phyloP scores from a whole-genome alignment of 64 coral and sea anemone genomes.

The Montipora sp. region DNA sequence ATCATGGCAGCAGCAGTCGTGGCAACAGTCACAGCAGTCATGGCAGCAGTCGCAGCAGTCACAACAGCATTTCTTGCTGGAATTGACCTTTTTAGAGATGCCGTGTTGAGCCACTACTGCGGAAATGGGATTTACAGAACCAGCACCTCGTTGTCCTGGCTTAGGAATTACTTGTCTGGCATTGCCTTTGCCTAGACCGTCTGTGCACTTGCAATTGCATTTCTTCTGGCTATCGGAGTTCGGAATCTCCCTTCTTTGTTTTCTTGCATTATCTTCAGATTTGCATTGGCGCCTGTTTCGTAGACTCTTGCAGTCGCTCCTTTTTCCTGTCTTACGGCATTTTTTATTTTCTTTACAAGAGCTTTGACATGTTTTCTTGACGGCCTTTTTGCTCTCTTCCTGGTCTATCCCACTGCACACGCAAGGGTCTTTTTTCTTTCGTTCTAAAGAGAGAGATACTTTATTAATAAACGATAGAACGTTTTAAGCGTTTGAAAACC shows the following conservation, averaged over 20 bases:
- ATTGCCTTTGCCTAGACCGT: background rate
- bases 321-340: constrained; percentile 9
- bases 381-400: constrained; percentile 16
- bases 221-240: constrained; percentile 9
- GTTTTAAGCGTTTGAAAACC: background rate
- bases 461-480: background rate
- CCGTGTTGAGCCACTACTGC: constrained; percentile 34
- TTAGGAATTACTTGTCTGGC: constrained; percentile 55
- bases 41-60: constrained; percentile 20
- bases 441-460: constrained; percentile 12
- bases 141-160: background rate
- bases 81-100: constrained; percentile 23
- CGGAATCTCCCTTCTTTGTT: background rate
- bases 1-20: constrained; percentile 47
- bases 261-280: constrained; percentile 17
- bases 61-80: constrained; percentile 45
- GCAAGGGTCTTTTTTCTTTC: constrained; percentile 30
- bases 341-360: constrained; percentile 1
- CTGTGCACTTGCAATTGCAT: constrained; percentile 57
- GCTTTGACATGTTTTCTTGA: constrained; percentile 44
- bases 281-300: constrained; percentile 36
- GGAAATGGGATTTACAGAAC: background rate
- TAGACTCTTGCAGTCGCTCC: constrained; percentile 6
- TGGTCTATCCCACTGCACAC: background rate
- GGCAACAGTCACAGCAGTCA: constrained; percentile 46